Evolutionary conservation across 23 tunicate genomes (phyloP).

Genomic region (Oikopleura albicans): DNA sequence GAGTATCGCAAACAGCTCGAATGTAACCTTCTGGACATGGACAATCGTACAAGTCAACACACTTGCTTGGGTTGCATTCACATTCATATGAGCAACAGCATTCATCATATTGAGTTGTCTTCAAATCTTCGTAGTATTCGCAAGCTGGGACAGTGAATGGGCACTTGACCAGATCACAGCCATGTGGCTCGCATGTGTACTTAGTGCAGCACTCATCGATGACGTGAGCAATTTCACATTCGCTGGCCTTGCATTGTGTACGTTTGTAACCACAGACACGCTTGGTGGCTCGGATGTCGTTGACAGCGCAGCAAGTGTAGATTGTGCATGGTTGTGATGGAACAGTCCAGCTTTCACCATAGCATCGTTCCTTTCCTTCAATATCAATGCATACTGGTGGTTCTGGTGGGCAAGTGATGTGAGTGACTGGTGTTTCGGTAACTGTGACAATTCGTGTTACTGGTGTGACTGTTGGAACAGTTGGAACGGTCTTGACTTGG

Average conservation of each 20-base stretch:
- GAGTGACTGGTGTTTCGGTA: not conserved
- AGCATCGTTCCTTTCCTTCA: not conserved
- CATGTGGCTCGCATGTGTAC: constrained; percentile 28
- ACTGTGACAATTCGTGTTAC: too few relatives aligned
- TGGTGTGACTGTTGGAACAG: not conserved
- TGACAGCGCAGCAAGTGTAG: constrained; percentile 12
- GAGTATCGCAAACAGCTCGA: not conserved
- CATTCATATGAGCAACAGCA: constrained; percentile 19
- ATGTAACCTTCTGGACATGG: constrained; percentile 38
- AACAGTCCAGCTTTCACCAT: not conserved
- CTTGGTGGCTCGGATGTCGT: not conserved
- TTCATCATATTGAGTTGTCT: constrained; percentile 32
- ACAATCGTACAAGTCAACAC: constrained; percentile 56
- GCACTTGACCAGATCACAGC: constrained; percentile 27
- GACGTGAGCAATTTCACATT: constrained; percentile 18
- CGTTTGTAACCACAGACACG: not conserved
- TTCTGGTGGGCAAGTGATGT: not conserved
- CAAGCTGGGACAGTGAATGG: constrained; percentile 36
- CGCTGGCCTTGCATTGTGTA: not conserved
- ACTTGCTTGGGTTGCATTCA: constrained; percentile 25
- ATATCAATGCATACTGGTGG: constrained; percentile 5
- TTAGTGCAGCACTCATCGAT: constrained; percentile 33
- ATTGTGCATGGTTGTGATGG: not conserved
- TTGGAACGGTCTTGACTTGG: not conserved
- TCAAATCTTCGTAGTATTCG: constrained; percentile 25